Base-by-base conservation (phyloP, 2,113 vertebrate species). In the Stigmatopora nigra region DNA sequence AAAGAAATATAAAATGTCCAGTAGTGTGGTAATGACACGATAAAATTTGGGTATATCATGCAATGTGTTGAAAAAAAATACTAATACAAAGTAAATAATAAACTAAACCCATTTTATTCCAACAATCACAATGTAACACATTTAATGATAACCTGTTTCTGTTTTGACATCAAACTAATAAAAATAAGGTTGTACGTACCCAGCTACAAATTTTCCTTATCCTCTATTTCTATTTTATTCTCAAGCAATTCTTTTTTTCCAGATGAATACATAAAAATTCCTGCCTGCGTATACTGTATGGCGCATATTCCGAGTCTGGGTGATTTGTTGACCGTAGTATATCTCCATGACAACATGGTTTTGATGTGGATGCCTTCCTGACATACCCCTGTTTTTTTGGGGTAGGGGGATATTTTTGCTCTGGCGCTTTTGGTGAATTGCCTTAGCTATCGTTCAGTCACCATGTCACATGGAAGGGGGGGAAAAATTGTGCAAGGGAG, bases 401-500 rank as follows among this genome's bases (percentile, higher is more conserved):
- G 10, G 36, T n/a, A 31, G 94, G 93, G 20, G 53, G 20, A 10
- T 25, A 55, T 55, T 55, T 25, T 55, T 94, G 92, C 19, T 61
- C 38, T 61, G 20, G 59, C 19, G 91, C 94, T 96, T 96, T 93
- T 56, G 53, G 91, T 94, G 95, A 97, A 97, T 96, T 95, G 93
- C 93, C 92, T 95, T 91, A 78, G 92, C 91, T 94, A 91, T 92
- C 93, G 94, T 94, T 94, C 94, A 96, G 94, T 93, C 94, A 95
- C 93, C 92, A 91, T 96, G 91, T 94, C 94, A 93, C 92, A 91
- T 92, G 87, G 31, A n/a, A 9, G 87, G 9, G 11, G 11, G 90
- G 92, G 88, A 86, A 87, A 93, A 90, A 93, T 64, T 62, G 62
- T 61, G 31, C 12, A 38, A n/a, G 73, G 58, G 58, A 61, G 41